These are phyloP conservation scores for Tupiocoris notatus DNA, from an alignment of 2,888 invertebrate genomes.

Conservation along the genomic window DNA sequence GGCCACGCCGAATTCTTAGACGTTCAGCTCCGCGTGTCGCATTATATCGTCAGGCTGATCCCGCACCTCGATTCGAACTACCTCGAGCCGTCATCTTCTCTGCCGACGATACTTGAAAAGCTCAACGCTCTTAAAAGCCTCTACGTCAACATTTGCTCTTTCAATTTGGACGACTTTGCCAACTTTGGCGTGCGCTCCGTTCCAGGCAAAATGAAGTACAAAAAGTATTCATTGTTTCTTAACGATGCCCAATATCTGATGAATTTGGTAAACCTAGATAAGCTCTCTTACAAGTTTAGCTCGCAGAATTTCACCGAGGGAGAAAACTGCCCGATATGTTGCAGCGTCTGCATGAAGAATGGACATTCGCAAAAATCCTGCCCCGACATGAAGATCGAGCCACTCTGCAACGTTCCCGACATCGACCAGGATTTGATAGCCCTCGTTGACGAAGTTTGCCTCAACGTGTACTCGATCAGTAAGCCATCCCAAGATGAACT, in stretches of 20 bases:
- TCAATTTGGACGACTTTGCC: conserved; percentile 17
- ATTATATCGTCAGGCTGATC: conserved; percentile 37
- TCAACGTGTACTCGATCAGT: neutral
- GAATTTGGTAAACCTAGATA: neutral
- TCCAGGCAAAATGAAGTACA: conserved; percentile 12
- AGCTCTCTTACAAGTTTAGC: conserved; percentile 3
- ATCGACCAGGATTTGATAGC: conserved; percentile 30
- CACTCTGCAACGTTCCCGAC: neutral
- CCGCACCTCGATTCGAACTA: conserved; percentile 26
- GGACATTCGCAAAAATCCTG: conserved; percentile 57
- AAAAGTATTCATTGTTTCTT: neutral
- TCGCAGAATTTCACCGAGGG: conserved; percentile 4
- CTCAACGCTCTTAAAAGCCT: conserved; percentile 4
- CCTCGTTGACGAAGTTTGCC: conserved; percentile 44
- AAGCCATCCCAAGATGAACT: conserved; percentile 47
- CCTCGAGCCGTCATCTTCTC: conserved; percentile 14
- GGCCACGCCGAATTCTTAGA: conserved; percentile 33
- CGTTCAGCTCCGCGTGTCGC: conserved; percentile 27
- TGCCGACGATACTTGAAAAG: conserved; percentile 5
- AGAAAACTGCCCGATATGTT: conserved; percentile 53
- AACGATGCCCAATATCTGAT: conserved; percentile 27
- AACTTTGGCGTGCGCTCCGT: neutral
- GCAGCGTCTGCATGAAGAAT: conserved; percentile 56
- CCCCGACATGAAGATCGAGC: conserved; percentile 57
- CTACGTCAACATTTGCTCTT: conserved; percentile 27